Evolutionary conservation across 2,797 vertebrate species (phyloP), one percentile per base, ranked within the genome.

Genomic region (Phalanger gymnotis): DNA sequence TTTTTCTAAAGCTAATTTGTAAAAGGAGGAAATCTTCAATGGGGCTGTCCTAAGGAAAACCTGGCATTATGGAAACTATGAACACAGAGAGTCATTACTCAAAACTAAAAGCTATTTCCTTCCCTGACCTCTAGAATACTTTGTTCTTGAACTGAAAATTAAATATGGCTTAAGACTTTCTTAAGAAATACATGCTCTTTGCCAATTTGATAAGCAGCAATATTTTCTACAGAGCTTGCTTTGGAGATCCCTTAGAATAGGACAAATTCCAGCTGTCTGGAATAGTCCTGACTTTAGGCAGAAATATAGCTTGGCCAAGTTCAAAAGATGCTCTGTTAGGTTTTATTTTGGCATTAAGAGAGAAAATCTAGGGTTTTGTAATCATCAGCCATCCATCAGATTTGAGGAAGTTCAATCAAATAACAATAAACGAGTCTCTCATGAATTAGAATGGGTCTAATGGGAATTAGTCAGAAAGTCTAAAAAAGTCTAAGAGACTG

Each of bases 1-100:
- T 98, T 98, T 58, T 97, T 96, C 97, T 95, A 97, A 95, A 98
- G 97, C 95, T 97, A 97, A 97, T 97, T 56, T 97, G 55, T 92
- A 96, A 96, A 97, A 96, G 14, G 66, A 95, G 95, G 92, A 53
- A 97, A 90, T 55, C 28, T 97, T 97, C 95, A 92, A 53, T 91
- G 91, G 81, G 92, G 96, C 93, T 97, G 53, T 95, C 93, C 95
- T 96, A 95, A 94, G 98, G 58, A 97, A 97, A 97, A 95, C 34
- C 92, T 10, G 92, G 52, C 90, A 93, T n/a, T 94, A 56, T n/a
- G 93, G 54, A 95, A 95, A 95, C 54, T 92, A 92, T 40, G 92
- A 81, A 97, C 81, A 96, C 52, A 47, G 96, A 96, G 97, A 95
- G 81, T 97, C 90, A 96, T 97, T 97, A 97, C 56, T 96, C 91